These are phyloP conservation scores for Oligia fasciuncula DNA, from an alignment of 2,888 invertebrate species.

Conservation along the genomic window DNA sequence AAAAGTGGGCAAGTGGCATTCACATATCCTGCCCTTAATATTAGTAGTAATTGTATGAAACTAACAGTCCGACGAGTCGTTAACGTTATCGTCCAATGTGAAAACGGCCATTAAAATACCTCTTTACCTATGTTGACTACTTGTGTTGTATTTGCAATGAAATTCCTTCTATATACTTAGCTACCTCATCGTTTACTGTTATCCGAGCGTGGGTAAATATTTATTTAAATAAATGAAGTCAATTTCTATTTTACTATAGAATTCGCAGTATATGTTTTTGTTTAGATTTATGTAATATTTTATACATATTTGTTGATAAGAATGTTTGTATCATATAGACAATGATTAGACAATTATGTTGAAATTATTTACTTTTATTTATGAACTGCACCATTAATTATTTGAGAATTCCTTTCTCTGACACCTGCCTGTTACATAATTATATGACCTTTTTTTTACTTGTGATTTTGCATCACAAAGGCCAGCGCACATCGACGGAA, in stretches of 20 bases:
- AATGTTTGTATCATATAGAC: constrained; percentile 64
- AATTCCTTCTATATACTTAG: neutral
- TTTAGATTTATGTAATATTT: constrained; percentile 59
- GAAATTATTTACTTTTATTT: constrained; percentile 48
- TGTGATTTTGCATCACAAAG: neutral
- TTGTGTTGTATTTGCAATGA: constrained; percentile 8
- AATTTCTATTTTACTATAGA: constrained; percentile 48
- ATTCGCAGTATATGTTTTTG: constrained; percentile 54
- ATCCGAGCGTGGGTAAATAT: neutral
- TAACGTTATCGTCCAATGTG: neutral
- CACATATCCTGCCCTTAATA: neutral
- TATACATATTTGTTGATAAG: constrained; percentile 63
- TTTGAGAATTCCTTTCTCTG: neutral
- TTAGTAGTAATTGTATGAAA: neutral
- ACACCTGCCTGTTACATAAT: neutral
- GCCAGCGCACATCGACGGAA: neutral
- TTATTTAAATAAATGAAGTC: constrained; percentile 30
- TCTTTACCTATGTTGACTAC: neutral
- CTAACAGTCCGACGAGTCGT: neutral
- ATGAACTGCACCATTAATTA: neutral
- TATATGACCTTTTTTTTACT: neutral
- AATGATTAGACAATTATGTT: constrained; percentile 50
- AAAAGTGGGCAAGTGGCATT: neutral
- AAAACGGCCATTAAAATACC: neutral
- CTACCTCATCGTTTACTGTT: neutral